Evolutionary conservation across 2,797 vertebrate genomes (phyloP).

Genomic region (Huso huso): DNA sequence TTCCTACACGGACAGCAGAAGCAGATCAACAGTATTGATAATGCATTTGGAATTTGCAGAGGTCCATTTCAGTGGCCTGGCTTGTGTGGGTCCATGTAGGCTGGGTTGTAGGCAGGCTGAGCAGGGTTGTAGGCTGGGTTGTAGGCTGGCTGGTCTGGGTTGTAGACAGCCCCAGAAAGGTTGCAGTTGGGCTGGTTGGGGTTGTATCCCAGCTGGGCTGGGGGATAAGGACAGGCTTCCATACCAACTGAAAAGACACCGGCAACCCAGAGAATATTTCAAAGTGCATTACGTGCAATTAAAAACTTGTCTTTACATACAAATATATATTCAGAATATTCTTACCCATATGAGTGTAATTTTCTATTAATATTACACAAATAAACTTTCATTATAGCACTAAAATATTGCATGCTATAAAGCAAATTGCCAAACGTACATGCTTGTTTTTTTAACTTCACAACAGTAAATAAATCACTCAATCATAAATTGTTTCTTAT

Average conservation of each 20-base stretch:
- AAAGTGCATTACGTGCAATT: background rate
- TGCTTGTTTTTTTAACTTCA: too few species aligned
- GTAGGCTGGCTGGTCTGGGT: conserved; percentile 21
- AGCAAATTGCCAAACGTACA: too few species aligned
- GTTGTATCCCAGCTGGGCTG: conserved; percentile 36
- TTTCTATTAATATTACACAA: background rate
- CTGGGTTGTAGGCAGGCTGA: conserved; percentile 86
- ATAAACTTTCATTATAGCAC: background rate
- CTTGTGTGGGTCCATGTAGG: conserved; percentile 64
- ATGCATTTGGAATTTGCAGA: too few species aligned
- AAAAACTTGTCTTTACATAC: background rate
- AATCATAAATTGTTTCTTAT: too few species aligned
- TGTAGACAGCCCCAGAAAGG: background rate
- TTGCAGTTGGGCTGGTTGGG: conserved; percentile 14
- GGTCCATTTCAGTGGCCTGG: conserved; percentile 42
- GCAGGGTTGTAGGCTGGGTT: conserved; percentile 37
- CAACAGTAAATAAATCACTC: too few species aligned
- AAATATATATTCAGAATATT: background rate
- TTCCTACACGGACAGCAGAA: too few species aligned
- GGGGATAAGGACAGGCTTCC: conserved; percentile 37
- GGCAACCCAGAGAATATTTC: background rate
- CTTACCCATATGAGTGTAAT: background rate
- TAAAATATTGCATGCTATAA: too few species aligned
- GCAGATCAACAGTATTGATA: too few species aligned
- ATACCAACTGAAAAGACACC: conserved; percentile 20